phyloP scores from a whole-genome alignment of 1,140 invertebrate species.

The Varroa destructor region DNA sequence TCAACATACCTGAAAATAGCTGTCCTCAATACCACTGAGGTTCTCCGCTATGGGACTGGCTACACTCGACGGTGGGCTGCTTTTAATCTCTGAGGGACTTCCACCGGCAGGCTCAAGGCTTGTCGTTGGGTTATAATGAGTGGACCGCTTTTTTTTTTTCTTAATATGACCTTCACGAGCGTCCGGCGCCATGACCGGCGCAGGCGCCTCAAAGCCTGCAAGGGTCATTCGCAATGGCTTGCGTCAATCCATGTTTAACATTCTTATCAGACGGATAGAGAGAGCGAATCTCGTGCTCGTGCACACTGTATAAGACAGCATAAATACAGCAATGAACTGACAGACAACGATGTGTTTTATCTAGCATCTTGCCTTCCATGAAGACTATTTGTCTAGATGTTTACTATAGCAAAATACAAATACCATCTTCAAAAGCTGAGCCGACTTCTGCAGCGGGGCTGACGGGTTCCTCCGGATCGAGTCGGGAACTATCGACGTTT shows the following conservation, averaged over 20 bases:
- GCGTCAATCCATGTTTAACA: no score
- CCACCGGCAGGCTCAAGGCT: no score
- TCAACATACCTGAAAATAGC: conserved; percentile 13
- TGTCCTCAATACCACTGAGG: background rate
- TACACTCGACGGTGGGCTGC: background rate
- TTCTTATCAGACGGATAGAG: no score
- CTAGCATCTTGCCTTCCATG: no score
- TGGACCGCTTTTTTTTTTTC: conserved; percentile 7
- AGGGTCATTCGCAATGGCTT: no score
- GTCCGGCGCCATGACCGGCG: conserved; percentile 40
- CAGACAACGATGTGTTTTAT: no score
- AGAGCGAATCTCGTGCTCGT: no score
- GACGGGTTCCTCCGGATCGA: conserved; percentile 47
- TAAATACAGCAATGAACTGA: no score
- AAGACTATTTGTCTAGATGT: background rate
- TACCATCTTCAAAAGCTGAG: no score
- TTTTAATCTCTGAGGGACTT: background rate
- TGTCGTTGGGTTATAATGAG: background rate
- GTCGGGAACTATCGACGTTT: conserved; percentile 65
- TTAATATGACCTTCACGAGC: conserved; percentile 27
- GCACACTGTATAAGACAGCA: no score
- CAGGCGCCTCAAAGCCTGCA: conserved; percentile 32
- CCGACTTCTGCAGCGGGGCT: conserved; percentile 33
- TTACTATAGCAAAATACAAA: background rate
- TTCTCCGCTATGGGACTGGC: background rate